A percentile compares a stretch with the other conserved stretches of the same genome.
Evolutionary conservation across 2,888 invertebrate species (phyloP).

Genomic region (Hybos culiciformis): DNA sequence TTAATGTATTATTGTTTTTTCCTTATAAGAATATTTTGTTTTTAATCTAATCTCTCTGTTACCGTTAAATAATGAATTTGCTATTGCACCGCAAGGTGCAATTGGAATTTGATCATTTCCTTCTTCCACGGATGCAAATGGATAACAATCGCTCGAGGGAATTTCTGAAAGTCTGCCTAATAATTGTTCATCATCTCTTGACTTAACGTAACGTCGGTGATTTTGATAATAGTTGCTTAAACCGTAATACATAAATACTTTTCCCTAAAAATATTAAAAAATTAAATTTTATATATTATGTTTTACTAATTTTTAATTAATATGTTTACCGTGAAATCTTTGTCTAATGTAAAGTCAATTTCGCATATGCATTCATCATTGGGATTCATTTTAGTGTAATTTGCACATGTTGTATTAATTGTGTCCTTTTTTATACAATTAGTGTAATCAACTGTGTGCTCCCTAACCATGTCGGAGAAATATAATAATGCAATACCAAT

Average conservation of each 20-base stretch:
- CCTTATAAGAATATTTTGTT: too few species aligned
- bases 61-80: slow-evolving; percentile 97
- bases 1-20: too few species aligned
- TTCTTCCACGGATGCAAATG: too few species aligned
- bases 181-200: slow-evolving; percentile 83
- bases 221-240: slow-evolving; percentile 98
- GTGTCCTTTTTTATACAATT: slow-evolving; percentile 41
- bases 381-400: slow-evolving; percentile 39
- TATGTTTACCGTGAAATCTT: slow-evolving; percentile 46
- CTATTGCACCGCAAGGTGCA: slow-evolving; percentile 97
- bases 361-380: slow-evolving; percentile 46
- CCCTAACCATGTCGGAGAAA: slow-evolving; percentile 84
- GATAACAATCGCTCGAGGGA: slow-evolving; percentile 70
- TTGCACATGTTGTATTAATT: slow-evolving; percentile 45
- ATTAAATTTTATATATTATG: background rate
- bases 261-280: slow-evolving; percentile 41
- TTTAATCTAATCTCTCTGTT: too few species aligned
- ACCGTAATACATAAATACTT: slow-evolving; percentile 96
- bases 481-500: slow-evolving; percentile 88
- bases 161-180: slow-evolving; percentile 56
- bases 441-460: slow-evolving; percentile 73
- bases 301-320: background rate
- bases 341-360: slow-evolving; percentile 50
- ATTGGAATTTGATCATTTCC: slow-evolving; percentile 46
- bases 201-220: slow-evolving; percentile 95